These are phyloP conservation scores for Drosophila pectinifera DNA, from an alignment of 1,140 invertebrate genomes.

Conservation along the genomic window DNA sequence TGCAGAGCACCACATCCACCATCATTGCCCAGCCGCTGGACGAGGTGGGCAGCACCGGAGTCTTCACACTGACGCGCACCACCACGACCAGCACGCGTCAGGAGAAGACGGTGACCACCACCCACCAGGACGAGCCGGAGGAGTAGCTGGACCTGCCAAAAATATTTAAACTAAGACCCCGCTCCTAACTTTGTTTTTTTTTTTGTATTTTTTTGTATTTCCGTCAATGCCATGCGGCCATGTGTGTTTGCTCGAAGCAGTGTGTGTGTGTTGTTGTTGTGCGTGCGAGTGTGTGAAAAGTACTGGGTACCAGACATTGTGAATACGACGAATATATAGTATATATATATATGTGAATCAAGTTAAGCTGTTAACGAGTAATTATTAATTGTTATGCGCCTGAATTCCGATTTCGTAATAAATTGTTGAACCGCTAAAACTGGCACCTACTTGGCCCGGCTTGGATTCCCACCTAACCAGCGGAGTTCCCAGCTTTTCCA, in stretches of 20 bases:
- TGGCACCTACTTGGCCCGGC: neutral
- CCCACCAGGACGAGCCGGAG: slow-evolving; percentile 20
- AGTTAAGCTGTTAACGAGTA: slow-evolving; percentile 52
- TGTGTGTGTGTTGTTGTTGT: slow-evolving; percentile 15
- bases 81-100: slow-evolving; percentile 49
- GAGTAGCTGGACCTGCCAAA: slow-evolving; percentile 13
- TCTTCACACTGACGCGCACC: slow-evolving; percentile 69
- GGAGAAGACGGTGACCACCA: slow-evolving; percentile 50
- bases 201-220: slow-evolving; percentile 31
- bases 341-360: slow-evolving; percentile 28
- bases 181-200: slow-evolving; percentile 7
- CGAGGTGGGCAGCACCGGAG: slow-evolving; percentile 70
- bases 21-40: slow-evolving; percentile 78
- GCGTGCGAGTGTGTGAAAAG: slow-evolving; percentile 13
- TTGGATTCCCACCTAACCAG: too few relatives aligned
- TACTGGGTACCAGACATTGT: slow-evolving; percentile 17
- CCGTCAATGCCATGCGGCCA: slow-evolving; percentile 42
- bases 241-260: slow-evolving; percentile 51
- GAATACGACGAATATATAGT: slow-evolving; percentile 22
- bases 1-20: slow-evolving; percentile 79
- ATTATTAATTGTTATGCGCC: slow-evolving; percentile 44
- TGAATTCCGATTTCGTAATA: slow-evolving; percentile 32
- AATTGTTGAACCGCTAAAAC: slow-evolving; percentile 38
- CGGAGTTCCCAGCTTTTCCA: neutral
- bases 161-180: slow-evolving; percentile 8